Percentiles rank a stretch among this genome's conserved stretches.
phyloP scores from a whole-genome alignment of 2,888 invertebrate species.

The Tanytarsus gracilentus region DNA sequence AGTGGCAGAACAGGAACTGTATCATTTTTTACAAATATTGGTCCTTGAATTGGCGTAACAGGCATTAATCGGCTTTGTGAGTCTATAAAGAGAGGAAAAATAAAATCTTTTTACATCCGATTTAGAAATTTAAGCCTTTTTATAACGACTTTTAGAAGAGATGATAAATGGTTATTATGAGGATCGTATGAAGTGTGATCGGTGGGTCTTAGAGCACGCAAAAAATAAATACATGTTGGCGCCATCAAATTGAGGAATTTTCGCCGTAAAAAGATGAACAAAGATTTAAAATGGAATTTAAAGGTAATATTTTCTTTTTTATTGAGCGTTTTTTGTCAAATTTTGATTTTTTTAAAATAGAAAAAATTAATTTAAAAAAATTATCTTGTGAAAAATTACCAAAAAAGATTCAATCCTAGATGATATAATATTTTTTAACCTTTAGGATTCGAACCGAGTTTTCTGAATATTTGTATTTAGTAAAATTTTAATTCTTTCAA shows the following conservation, averaged over 20 bases:
- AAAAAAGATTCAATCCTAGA: no score
- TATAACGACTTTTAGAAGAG: neutral
- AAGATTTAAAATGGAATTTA: neutral
- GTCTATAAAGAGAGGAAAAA: conserved; percentile 37
- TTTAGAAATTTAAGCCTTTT: neutral
- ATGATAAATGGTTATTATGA: conserved; percentile 12
- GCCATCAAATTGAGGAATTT: neutral
- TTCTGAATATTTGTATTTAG: no score
- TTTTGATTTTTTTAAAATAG: no score
- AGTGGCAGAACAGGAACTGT: conserved; percentile 79
- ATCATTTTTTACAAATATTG: conserved; percentile 77
- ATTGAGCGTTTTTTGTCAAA: no score
- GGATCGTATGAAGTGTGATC: neutral
- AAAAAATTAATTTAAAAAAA: no score
- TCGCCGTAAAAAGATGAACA: neutral
- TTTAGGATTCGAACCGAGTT: no score
- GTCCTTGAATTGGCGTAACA: conserved; percentile 79
- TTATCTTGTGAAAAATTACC: no score
- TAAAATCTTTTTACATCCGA: neutral
- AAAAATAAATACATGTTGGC: conserved; percentile 21
- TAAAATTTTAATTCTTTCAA: no score
- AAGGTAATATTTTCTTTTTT: neutral
- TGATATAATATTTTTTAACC: no score
- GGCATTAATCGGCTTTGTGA: conserved; percentile 42
- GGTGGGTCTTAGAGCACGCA: neutral